Conservation (phyloP, 2,113 vertebrate species). For the Terrapene triunguis region DNA sequence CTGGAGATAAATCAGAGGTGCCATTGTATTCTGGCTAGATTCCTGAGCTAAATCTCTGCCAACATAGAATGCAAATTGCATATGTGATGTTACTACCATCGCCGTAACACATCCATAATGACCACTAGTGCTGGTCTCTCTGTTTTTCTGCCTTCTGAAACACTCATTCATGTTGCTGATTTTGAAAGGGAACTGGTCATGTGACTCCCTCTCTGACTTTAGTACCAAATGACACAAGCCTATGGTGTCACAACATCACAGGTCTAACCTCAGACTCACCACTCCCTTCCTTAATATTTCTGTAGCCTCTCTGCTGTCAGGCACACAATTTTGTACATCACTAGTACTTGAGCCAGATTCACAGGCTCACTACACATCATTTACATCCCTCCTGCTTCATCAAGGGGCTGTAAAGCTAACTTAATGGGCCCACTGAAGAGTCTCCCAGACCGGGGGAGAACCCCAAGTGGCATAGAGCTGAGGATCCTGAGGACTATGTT, state of each 20-base stretch:
- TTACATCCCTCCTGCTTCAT: not conserved
- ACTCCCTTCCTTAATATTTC: not conserved
- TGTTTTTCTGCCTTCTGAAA: not conserved
- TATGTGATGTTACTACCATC: not conserved
- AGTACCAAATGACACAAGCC: not conserved
- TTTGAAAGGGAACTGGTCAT: not conserved
- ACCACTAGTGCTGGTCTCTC: not conserved
- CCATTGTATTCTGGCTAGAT: not conserved
- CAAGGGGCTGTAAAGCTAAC: not conserved
- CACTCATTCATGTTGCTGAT: not conserved
- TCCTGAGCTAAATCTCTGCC: not conserved
- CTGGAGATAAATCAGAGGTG: not conserved
- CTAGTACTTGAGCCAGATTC: not conserved
- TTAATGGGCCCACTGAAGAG: not conserved
- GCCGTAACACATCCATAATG: not conserved
- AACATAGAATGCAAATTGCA: accelerated
- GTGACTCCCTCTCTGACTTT: not conserved
- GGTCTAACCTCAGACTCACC: not conserved
- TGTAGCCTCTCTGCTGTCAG: not conserved
- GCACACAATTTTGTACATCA: not conserved
- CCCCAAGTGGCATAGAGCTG: not conserved
- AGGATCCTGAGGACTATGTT: not conserved
- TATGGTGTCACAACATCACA: not conserved
- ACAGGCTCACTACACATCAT: not conserved
- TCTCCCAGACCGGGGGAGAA: not conserved